Conservation (phyloP, 2,888 invertebrate species). For the Latrodectus elegans region DNA sequence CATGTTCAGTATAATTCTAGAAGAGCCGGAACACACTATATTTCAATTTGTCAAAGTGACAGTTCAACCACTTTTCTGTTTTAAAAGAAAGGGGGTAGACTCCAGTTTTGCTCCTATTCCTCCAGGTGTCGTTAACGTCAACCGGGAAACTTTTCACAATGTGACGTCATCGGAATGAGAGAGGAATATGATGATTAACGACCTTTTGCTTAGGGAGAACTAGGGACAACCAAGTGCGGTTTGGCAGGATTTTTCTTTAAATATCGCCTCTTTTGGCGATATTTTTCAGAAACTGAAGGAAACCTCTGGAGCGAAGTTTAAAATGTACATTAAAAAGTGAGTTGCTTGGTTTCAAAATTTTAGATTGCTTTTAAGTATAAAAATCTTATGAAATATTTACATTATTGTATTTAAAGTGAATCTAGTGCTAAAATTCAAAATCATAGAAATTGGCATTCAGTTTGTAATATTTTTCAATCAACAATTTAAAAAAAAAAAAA, state of each 20-base stretch:
- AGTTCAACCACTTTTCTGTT: slow-evolving; percentile 59
- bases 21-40: slow-evolving; percentile 38
- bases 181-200: slow-evolving; percentile 68
- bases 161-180: slow-evolving; percentile 64
- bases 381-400: too few relatives aligned
- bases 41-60: slow-evolving; percentile 69
- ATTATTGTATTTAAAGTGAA: too few relatives aligned
- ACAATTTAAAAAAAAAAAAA: too few relatives aligned
- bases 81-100: slow-evolving; percentile 45
- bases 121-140: slow-evolving; percentile 69
- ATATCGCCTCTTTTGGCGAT: slow-evolving; percentile 48
- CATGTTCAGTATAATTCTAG: slow-evolving; percentile 29
- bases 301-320: background rate
- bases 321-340: too few relatives aligned
- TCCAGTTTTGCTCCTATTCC: slow-evolving; percentile 65
- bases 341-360: too few relatives aligned
- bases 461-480: too few relatives aligned
- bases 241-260: slow-evolving; percentile 20
- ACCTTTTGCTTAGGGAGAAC: slow-evolving; percentile 56
- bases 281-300: background rate
- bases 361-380: too few relatives aligned
- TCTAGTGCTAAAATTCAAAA: too few relatives aligned
- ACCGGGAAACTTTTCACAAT: slow-evolving; percentile 67
- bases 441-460: too few relatives aligned
- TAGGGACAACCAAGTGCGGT: slow-evolving; percentile 29